Conservation (phyloP, 2,113 vertebrate species). For the Athene cunicularia region DNA sequence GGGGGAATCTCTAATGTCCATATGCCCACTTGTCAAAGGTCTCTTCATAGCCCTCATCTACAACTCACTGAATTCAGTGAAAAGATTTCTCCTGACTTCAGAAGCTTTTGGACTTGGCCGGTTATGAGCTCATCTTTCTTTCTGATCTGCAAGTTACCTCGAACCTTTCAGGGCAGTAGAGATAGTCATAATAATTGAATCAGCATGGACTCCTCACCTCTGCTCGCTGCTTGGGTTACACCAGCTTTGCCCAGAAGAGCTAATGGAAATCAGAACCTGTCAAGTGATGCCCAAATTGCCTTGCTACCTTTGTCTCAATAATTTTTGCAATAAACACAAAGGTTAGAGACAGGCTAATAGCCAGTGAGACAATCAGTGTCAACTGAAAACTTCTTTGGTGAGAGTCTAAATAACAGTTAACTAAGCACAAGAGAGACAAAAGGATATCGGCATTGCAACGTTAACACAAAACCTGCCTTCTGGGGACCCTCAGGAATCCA, state of each 20-base stretch:
- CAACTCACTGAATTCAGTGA: neutral
- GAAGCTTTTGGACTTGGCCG: neutral
- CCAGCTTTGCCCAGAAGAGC: neutral
- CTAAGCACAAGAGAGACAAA: neutral
- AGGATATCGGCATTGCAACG: neutral
- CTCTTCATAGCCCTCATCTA: neutral
- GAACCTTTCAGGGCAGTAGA: neutral
- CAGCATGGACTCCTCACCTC: neutral
- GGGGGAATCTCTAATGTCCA: neutral
- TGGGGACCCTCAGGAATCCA: neutral
- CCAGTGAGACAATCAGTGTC: neutral
- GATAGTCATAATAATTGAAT: neutral
- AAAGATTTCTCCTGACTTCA: neutral
- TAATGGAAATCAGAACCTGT: neutral
- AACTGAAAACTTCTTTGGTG: neutral
- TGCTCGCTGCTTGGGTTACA: neutral
- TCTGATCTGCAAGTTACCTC: neutral
- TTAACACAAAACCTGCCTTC: neutral
- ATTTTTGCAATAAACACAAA: constrained; percentile 6
- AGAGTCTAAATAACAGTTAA: constrained; percentile 7
- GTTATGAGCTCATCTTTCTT: neutral
- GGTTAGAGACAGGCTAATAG: constrained; percentile 48
- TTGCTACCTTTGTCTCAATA: constrained; percentile 2
- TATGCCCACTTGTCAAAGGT: neutral
- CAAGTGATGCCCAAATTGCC: neutral